Conservation (phyloP, 2,888 invertebrate species). For the Diarsia mendica region DNA sequence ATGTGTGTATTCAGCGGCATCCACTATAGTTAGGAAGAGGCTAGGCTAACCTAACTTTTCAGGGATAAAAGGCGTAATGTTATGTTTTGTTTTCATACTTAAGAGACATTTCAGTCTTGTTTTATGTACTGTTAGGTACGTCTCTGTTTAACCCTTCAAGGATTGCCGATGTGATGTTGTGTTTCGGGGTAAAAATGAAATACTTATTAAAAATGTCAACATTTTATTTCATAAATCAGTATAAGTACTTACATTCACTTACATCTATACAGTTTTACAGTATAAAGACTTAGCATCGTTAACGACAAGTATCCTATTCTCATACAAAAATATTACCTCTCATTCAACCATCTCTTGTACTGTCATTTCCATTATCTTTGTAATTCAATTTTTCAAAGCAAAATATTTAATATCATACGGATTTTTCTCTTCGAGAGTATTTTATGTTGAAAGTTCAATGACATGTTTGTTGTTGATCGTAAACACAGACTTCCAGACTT, state of each 20-base stretch:
- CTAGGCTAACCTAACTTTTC: not conserved
- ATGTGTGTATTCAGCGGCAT: not conserved
- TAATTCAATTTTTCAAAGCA: constrained; percentile 27
- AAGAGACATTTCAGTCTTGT: no score
- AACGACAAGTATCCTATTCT: constrained; percentile 78
- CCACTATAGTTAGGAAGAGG: not conserved
- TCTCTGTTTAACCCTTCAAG: not conserved
- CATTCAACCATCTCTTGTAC: constrained; percentile 78
- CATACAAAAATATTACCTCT: constrained; percentile 87
- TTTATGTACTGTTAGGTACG: not conserved
- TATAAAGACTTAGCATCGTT: constrained; percentile 79
- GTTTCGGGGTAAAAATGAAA: not conserved
- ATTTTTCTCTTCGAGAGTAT: constrained; percentile 31
- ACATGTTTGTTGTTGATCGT: constrained; percentile 20
- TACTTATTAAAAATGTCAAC: constrained; percentile 81
- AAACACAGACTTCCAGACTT: constrained; percentile 21
- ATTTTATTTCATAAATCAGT: constrained; percentile 89
- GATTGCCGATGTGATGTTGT: not conserved
- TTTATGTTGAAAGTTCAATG: constrained; percentile 32
- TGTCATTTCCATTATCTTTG: constrained; percentile 67
- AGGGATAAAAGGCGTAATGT: no score
- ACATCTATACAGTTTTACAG: constrained; percentile 79
- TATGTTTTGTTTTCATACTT: no score
- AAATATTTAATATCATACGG: constrained; percentile 33
- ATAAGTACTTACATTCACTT: constrained; percentile 85